phyloP scores from a whole-genome alignment of 2,113 vertebrate species.

The Nanger granti region DNA sequence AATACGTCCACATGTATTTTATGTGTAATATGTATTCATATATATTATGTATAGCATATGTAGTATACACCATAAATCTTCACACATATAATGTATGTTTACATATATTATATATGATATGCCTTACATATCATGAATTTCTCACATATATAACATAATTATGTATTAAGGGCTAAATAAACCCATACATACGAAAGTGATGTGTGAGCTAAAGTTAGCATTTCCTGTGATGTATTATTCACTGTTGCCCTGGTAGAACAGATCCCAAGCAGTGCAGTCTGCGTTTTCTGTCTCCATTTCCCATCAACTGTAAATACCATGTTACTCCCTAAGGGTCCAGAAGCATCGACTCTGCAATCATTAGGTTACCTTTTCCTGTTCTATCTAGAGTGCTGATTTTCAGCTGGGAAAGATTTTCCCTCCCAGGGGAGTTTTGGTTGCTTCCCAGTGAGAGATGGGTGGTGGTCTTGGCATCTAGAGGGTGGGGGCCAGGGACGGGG shows the following conservation, averaged over 20 bases:
- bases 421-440: background rate
- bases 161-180: background rate
- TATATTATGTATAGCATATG: background rate
- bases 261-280: background rate
- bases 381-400: background rate
- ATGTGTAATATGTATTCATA: background rate
- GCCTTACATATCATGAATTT: background rate
- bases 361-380: background rate
- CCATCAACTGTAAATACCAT: too few species aligned
- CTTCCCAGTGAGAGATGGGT: background rate
- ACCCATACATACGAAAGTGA: background rate
- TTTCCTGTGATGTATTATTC: background rate
- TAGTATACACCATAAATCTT: background rate
- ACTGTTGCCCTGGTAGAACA: background rate
- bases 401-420: background rate
- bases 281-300: background rate
- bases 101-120: background rate
- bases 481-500: background rate
- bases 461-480: accelerated
- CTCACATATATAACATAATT: background rate
- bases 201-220: background rate
- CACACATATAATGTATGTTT: background rate
- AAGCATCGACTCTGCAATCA: background rate
- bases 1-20: background rate
- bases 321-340: background rate